Conservation (phyloP, 2,113 vertebrate species). For the Saccopteryx bilineata region DNA sequence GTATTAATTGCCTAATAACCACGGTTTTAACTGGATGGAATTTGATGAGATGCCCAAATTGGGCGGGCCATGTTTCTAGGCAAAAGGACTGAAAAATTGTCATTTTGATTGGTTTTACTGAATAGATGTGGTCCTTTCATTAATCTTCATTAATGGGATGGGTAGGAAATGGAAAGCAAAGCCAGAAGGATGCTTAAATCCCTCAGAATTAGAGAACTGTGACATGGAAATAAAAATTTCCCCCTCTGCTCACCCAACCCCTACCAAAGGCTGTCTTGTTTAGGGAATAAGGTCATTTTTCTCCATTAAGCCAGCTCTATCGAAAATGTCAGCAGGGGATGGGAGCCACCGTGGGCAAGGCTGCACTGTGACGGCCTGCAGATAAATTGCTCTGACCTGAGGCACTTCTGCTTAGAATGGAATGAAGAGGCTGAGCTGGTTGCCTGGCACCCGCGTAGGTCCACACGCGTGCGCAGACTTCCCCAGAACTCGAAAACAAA, state of each 20-base stretch:
- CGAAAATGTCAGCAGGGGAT: conserved; percentile 74
- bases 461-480: neutral
- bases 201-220: conserved; percentile 65
- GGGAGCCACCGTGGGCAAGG: conserved; percentile 39
- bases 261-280: conserved; percentile 50
- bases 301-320: conserved; percentile 73
- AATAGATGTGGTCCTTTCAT: conserved; percentile 55
- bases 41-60: conserved; percentile 68
- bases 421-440: neutral
- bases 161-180: conserved; percentile 63
- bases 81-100: conserved; percentile 63
- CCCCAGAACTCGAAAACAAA: conserved; percentile 55
- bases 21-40: conserved; percentile 69
- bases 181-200: conserved; percentile 60
- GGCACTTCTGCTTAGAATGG: conserved; percentile 51
- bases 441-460: neutral
- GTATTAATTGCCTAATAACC: conserved; percentile 83
- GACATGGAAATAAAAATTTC: conserved; percentile 64
- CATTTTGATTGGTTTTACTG: conserved; percentile 78
- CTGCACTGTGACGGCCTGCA: conserved; percentile 21
- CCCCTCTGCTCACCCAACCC: neutral
- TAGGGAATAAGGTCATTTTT: conserved; percentile 77
- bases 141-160: conserved; percentile 79
- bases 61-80: conserved; percentile 9
- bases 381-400: conserved; percentile 64